These are phyloP conservation scores for Clarias macrocephalus DNA, from an alignment of 2,113 vertebrate species.

Conservation along the genomic window DNA sequence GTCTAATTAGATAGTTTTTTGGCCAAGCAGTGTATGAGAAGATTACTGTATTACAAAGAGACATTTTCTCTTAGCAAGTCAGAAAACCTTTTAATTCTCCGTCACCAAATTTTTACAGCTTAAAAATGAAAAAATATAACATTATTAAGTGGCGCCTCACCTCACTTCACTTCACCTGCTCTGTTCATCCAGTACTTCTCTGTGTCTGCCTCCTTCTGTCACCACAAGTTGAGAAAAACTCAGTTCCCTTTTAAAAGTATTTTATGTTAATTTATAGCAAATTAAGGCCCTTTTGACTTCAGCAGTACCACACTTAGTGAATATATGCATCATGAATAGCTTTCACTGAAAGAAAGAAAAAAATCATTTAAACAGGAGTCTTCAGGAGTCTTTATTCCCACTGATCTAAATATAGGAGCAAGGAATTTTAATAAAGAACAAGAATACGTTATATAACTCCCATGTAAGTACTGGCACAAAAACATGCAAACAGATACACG, in stretches of 20 bases:
- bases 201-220: not conserved
- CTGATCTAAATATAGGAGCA: slow-evolving; percentile 25
- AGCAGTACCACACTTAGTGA: not conserved
- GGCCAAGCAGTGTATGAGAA: too few relatives aligned
- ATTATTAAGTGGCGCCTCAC: not conserved
- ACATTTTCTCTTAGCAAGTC: not conserved
- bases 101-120: not conserved
- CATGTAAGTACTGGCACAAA: slow-evolving; percentile 21
- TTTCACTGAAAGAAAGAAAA: not conserved
- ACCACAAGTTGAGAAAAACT: not conserved
- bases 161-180: not conserved
- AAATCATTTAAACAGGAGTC: not conserved
- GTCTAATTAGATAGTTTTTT: too few relatives aligned
- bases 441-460: slow-evolving; percentile 25
- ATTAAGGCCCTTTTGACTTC: not conserved
- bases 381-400: slow-evolving; percentile 8
- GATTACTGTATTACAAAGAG: too few relatives aligned
- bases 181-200: not conserved
- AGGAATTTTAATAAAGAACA: slow-evolving; percentile 17
- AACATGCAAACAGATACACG: slow-evolving; percentile 21
- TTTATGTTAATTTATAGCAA: not conserved
- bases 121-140: not conserved
- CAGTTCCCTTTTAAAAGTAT: not conserved
- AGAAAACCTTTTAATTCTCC: not conserved
- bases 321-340: not conserved